phyloP scores from a whole-genome alignment of 1,140 invertebrate genomes.

The Potamilus streckersoni region DNA sequence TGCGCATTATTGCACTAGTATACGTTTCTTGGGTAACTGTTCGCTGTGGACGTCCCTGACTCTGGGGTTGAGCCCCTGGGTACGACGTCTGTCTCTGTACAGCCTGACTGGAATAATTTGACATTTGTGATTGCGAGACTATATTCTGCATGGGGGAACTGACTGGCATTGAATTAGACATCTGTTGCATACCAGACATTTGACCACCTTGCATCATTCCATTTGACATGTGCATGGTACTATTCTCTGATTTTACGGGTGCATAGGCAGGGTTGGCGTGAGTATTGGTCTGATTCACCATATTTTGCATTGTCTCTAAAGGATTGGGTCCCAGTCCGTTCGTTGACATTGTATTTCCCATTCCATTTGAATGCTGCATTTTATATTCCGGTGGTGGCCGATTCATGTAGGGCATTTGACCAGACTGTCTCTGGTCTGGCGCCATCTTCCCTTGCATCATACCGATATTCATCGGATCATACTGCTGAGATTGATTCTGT shows the following conservation, averaged over 20 bases:
- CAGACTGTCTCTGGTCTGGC: constrained; percentile 46
- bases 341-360: constrained; percentile 13
- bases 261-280: constrained; percentile 49
- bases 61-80: constrained; percentile 34
- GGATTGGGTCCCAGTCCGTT: constrained; percentile 48
- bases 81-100: constrained; percentile 47
- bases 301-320: constrained; percentile 66
- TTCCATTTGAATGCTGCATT: constrained; percentile 45
- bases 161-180: constrained; percentile 12
- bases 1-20: constrained; percentile 65
- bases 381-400: constrained; percentile 63
- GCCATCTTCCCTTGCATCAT: constrained; percentile 45
- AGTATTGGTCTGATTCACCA: constrained; percentile 63
- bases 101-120: constrained; percentile 28
- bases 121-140: constrained; percentile 30
- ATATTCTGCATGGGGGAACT: constrained; percentile 12
- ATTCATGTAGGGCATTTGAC: constrained; percentile 56
- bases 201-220: constrained; percentile 49
- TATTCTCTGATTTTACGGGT: constrained; percentile 50
- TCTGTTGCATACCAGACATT: constrained; percentile 50
- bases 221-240: constrained; percentile 33
- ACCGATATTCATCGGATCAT: constrained; percentile 33
- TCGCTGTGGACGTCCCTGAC: constrained; percentile 29
- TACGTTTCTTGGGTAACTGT: constrained; percentile 43
- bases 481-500: constrained; percentile 49